Evolutionary conservation across 2,113 vertebrate genomes (phyloP).

Genomic region (Hyaena hyaena): DNA sequence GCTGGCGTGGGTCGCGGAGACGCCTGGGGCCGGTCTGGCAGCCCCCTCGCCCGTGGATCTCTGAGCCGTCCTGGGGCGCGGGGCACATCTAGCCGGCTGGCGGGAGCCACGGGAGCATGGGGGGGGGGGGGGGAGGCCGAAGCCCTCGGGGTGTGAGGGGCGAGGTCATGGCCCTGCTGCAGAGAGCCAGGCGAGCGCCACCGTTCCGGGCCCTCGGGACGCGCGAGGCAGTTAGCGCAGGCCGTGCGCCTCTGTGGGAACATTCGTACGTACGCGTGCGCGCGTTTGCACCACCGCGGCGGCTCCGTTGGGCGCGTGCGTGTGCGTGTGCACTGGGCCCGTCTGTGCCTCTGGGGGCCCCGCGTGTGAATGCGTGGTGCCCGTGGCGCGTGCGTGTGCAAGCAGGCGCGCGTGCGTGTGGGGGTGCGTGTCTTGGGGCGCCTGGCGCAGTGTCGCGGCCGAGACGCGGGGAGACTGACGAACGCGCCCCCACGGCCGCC

Average conservation of each 20-base stretch:
- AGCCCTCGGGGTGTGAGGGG: too few species aligned
- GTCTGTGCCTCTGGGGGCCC: too few species aligned
- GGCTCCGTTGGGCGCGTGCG: too few species aligned
- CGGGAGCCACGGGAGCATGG: neutral
- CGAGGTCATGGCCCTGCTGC: too few species aligned
- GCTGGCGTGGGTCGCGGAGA: neutral
- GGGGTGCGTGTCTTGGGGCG: fast-evolving
- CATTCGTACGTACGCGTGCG: too few species aligned
- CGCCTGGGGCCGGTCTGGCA: neutral
- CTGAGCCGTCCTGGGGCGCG: neutral
- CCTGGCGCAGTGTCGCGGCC: fast-evolving
- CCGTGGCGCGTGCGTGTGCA: neutral
- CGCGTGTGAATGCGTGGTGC: too few species aligned
- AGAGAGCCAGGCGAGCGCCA: too few species aligned
- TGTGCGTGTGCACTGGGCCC: too few species aligned
- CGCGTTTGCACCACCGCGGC: too few species aligned
- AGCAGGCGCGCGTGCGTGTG: fast-evolving
- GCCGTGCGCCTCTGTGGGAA: too few species aligned
- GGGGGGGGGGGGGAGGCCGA: constrained; percentile 4
- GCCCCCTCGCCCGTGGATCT: neutral
- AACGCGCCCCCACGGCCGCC: fast-evolving
- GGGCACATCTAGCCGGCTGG: constrained; percentile 54
- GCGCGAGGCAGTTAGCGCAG: too few species aligned
- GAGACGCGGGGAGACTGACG: fast-evolving
- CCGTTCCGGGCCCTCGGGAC: too few species aligned